A percentile compares a stretch with the other conserved stretches of the same genome.
Evolutionary conservation across 53 echinoderm and acorn worm genomes (phyloP).

Genomic region (Hippasteria phrygiana): DNA sequence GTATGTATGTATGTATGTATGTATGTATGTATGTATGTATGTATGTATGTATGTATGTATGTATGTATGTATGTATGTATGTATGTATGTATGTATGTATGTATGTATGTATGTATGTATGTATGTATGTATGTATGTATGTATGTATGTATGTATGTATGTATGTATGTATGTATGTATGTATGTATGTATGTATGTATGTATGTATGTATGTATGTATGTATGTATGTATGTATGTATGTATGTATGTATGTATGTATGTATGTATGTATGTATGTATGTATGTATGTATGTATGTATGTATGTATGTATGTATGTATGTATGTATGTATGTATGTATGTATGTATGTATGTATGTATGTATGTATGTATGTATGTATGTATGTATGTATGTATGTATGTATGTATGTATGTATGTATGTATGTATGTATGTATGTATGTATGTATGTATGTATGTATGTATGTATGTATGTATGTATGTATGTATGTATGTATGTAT

Average conservation of each 20-base stretch:
- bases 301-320: constrained; percentile 1
- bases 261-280: constrained; percentile 1
- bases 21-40: neutral
- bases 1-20: constrained; percentile 7
- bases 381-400: neutral
- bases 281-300: neutral
- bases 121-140: constrained; percentile 3
- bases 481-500: neutral
- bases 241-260: neutral
- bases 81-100: neutral
- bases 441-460: neutral
- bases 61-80: neutral
- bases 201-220: neutral
- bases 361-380: neutral
- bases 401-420: neutral
- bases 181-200: neutral
- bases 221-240: neutral
- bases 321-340: neutral
- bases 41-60: neutral
- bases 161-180: neutral
- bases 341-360: neutral
- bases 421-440: neutral
- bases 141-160: neutral
- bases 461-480: neutral
- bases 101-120: neutral